Evolutionary conservation across 2,797 vertebrate genomes (phyloP).

Genomic region (Anas flavirostris): DNA sequence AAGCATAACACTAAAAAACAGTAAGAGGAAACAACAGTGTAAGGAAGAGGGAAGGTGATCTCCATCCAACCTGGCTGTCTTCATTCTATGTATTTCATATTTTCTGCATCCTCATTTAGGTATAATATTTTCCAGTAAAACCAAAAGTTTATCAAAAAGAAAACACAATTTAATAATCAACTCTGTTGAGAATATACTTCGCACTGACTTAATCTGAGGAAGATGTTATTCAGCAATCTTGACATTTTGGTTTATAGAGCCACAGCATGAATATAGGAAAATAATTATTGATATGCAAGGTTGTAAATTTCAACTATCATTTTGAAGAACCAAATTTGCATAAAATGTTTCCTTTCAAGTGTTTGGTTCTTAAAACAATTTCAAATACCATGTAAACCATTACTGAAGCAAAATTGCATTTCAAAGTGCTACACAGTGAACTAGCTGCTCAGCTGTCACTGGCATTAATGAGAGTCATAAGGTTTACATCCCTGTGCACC

Average conservation of each 20-base stretch:
- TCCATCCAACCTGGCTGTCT: neutral
- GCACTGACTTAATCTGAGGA: neutral
- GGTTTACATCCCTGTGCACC: neutral
- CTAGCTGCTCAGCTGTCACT: neutral
- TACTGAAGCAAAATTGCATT: constrained; percentile 4
- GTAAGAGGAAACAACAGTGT: rapidly evolving
- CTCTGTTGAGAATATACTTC: neutral
- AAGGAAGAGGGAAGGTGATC: rapidly evolving
- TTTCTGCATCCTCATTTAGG: neutral
- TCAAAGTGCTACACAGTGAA: neutral
- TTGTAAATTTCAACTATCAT: neutral
- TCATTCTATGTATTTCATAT: neutral
- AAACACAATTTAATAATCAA: neutral
- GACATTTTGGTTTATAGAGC: neutral
- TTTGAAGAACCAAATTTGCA: neutral
- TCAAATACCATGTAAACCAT: neutral
- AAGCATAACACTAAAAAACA: neutral
- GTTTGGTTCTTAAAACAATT: neutral
- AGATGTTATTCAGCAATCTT: neutral
- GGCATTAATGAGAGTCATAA: neutral
- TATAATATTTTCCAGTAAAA: neutral
- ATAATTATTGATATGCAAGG: neutral
- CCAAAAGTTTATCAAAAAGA: rapidly evolving
- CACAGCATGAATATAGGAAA: neutral
- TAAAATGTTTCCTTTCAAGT: neutral